Percentiles rank a stretch among this genome's conserved stretches.
Conservation (phyloP, 2,888 invertebrate genomes). For the Trypoxylon attenuatum region DNA sequence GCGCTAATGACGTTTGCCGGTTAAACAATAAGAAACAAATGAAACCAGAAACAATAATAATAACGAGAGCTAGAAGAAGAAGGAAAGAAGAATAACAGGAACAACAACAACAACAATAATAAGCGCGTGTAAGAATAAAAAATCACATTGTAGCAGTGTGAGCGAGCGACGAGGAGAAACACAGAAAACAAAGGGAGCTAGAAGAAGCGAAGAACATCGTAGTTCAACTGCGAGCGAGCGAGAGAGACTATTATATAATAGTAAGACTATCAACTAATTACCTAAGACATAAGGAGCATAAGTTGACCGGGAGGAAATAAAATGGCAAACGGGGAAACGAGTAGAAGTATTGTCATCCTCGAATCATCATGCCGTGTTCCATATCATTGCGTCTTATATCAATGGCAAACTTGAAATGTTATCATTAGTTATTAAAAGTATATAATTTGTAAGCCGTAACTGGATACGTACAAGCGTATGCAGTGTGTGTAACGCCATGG, state of each 20-base stretch:
- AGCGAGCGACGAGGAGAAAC: slow-evolving; percentile 25
- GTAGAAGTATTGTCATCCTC: slow-evolving; percentile 60
- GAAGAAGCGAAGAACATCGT: slow-evolving; percentile 6
- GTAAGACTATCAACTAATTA: slow-evolving; percentile 39
- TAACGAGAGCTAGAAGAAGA: too few relatives aligned
- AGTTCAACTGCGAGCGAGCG: slow-evolving; percentile 27
- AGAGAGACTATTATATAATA: slow-evolving; percentile 38
- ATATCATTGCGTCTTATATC: slow-evolving; percentile 63
- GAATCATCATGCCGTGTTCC: slow-evolving; percentile 65
- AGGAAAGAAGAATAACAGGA: too few relatives aligned
- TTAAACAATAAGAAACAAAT: too few relatives aligned
- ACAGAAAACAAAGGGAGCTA: slow-evolving; percentile 13
- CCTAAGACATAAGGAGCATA: slow-evolving; percentile 30
- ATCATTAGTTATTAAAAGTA: slow-evolving; percentile 40
- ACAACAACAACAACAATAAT: too few relatives aligned
- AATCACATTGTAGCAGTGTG: too few relatives aligned
- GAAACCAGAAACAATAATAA: too few relatives aligned
- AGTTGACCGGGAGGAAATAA: slow-evolving; percentile 9
- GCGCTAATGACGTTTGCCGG: too few relatives aligned
- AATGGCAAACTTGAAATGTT: slow-evolving; percentile 48
- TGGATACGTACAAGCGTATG: slow-evolving; percentile 33
- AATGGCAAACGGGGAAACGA: slow-evolving; percentile 32
- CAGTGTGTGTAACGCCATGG: too few relatives aligned
- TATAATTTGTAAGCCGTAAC: slow-evolving; percentile 36
- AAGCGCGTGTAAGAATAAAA: too few relatives aligned